Base-by-base conservation (phyloP, 2,888 invertebrate species). In the Drosophila prolongata region DNA sequence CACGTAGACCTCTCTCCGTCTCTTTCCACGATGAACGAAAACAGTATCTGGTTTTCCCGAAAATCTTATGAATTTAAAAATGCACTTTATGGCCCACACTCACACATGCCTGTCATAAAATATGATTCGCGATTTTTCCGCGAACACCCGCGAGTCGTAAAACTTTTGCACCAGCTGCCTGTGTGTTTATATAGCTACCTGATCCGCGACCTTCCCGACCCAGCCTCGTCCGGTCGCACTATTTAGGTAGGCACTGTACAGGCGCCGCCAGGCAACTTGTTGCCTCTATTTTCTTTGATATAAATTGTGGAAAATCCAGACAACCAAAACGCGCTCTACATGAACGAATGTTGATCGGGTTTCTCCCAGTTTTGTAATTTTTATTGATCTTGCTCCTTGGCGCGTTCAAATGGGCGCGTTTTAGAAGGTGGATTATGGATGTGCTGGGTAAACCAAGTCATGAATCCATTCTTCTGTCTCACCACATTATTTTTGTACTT, bases 31-130 rank as follows among this genome's bases (percentile, higher is more conserved):
- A 85, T 84, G 80, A 86, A 80, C 55, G 85, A 75, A 85, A 81
- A 72, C 27, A 40, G 42, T 74, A 55, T 57, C 72, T 77, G 89
- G 89, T 71, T 81, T 88, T 88, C 66, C 89, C 89, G 73, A 85
- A 89, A 87, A 80, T 80, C 77, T 87, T 85, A 89, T 89, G 88
- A 88, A 89, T 88, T 84, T 89, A 77, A 84, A 82, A 64, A 59
- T 60, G 27, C 10, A 54, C 54, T 76, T 77, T 85, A 78, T 76
- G 67, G 60, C 27, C 3, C 43, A 37, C 64, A 62, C 58, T 56
- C 70, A 75, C 79, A 78, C 68, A 59, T 72, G 66, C 55, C 30
- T 34, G 44, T 9, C 75, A 82, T 83, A 83, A 83, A 84, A 64
- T 58, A 6, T 24, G 47, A 80, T 84, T 67, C 84, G 81, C 78